Evolutionary conservation across 2,797 vertebrate species (phyloP), one percentile per base, ranked within the genome.

Genomic region (Etheostoma perlongum): DNA sequence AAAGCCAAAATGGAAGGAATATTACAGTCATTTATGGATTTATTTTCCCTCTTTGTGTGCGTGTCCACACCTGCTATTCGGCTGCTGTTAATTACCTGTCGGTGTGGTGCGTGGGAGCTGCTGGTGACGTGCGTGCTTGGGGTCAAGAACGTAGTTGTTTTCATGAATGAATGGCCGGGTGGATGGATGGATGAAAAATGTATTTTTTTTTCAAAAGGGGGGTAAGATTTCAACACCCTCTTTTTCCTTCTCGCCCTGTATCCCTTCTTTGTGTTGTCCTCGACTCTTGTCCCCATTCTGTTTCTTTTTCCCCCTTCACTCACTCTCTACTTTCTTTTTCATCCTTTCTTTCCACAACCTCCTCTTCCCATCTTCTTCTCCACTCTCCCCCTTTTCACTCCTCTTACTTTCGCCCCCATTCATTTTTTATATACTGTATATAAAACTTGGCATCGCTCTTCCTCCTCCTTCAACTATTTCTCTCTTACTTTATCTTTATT

Each of bases 71-170:
- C 66, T 85, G 85, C 60, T 75, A 25, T 75, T 82, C 72, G 72
- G 67, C 42, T 48, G 48, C 36, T 68, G 77, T 53, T 82, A 73
- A 83, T 86, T 61, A 81, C 57, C 76, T 78, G 84, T 76, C 83
- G 72, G 83, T 27, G 0, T 70, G 76, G 72, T 55, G 82, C 59
- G 67, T 63, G 80, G 53, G 67, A 59, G 81, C 72, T 64, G 84
- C 55, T 55, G 76, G 72, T 84, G 84, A 82, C 66, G 71, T 46
- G 73, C 11, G 19, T 46, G 77, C 42, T 59, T 15, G 27, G 72
- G 84, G 84, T 91, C 82, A 78, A 79, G 72, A 67, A 64, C 51
- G 44, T 1, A 48, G 23, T 46, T 81, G 60, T 79, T 82, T 86
- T 74, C 51, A 72, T 87, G 85, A 88, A 88, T 88, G 80, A 42